Evolutionary conservation across 2,797 vertebrate genomes (phyloP).

Genomic region (Danio choprae): DNA sequence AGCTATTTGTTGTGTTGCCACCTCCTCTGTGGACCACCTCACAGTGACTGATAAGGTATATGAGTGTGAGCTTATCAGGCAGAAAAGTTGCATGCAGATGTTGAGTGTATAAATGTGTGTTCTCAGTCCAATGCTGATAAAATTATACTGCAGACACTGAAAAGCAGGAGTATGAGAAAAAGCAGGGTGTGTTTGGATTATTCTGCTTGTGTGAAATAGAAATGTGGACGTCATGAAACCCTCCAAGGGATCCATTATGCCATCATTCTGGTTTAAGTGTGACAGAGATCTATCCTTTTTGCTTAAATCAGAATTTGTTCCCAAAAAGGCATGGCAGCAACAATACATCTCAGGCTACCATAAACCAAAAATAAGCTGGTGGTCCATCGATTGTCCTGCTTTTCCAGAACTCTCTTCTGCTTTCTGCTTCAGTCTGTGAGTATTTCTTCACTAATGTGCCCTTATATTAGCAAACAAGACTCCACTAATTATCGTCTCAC

Average conservation of each 20-base stretch:
- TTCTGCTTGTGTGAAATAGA: constrained; percentile 70
- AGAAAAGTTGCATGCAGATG: constrained; percentile 8
- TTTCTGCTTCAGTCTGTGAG: background rate
- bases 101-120: constrained; percentile 17
- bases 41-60: constrained; percentile 29
- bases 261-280: constrained; percentile 58
- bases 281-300: constrained; percentile 13
- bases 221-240: constrained; percentile 67
- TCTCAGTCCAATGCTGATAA: constrained; percentile 25
- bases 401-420: background rate
- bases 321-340: constrained; percentile 13
- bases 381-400: constrained; percentile 36
- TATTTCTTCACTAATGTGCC: background rate
- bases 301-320: constrained; percentile 11
- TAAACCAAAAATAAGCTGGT: constrained; percentile 34
- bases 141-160: background rate
- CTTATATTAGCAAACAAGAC: constrained; percentile 29
- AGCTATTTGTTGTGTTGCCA: constrained; percentile 42
- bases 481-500: constrained; percentile 17
- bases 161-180: constrained; percentile 47
- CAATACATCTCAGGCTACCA: background rate
- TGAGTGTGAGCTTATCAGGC: constrained; percentile 35
- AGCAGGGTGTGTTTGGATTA: constrained; percentile 60
- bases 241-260: constrained; percentile 62
- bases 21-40: constrained; percentile 36